These are phyloP conservation scores for Hephaestus fuliginosus DNA, from an alignment of 2,797 vertebrate genomes.

Conservation along the genomic window DNA sequence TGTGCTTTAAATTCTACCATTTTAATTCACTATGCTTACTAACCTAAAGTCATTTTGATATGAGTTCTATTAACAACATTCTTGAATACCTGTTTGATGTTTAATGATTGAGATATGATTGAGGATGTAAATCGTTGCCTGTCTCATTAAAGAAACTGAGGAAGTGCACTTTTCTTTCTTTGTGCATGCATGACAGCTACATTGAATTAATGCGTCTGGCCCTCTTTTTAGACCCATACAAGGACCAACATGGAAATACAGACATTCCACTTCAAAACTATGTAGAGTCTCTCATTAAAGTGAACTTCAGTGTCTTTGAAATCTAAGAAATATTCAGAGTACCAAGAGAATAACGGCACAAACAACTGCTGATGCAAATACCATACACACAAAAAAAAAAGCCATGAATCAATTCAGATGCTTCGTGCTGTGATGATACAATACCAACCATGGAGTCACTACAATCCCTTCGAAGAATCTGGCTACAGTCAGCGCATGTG, in stretches of 20 bases:
- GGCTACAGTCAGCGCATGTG: neutral
- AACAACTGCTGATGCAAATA: slow-evolving; percentile 32
- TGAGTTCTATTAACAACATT: too few relatives aligned
- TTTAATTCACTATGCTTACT: too few relatives aligned
- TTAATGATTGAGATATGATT: neutral
- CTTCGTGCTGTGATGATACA: slow-evolving; percentile 51
- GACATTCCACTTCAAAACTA: slow-evolving; percentile 8
- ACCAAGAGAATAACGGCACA: slow-evolving; percentile 18
- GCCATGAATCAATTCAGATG: slow-evolving; percentile 43
- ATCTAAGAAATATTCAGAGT: slow-evolving; percentile 18
- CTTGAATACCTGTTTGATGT: neutral
- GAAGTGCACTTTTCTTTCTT: slow-evolving; percentile 1
- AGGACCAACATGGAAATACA: slow-evolving; percentile 13
- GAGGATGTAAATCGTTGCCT: too few relatives aligned
- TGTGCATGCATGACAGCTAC: neutral
- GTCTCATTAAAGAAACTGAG: neutral
- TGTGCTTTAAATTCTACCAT: too few relatives aligned
- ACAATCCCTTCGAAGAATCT: slow-evolving; percentile 40
- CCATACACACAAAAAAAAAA: slow-evolving; percentile 9
- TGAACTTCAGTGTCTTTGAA: slow-evolving; percentile 8
- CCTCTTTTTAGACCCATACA: slow-evolving; percentile 1
- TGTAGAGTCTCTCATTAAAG: neutral
- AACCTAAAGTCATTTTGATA: too few relatives aligned
- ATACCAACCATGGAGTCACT: slow-evolving; percentile 31
- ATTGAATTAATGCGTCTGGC: neutral